These are phyloP conservation scores for Rotaria macrura DNA, from an alignment of 2,888 invertebrate species.

Conservation along the genomic window DNA sequence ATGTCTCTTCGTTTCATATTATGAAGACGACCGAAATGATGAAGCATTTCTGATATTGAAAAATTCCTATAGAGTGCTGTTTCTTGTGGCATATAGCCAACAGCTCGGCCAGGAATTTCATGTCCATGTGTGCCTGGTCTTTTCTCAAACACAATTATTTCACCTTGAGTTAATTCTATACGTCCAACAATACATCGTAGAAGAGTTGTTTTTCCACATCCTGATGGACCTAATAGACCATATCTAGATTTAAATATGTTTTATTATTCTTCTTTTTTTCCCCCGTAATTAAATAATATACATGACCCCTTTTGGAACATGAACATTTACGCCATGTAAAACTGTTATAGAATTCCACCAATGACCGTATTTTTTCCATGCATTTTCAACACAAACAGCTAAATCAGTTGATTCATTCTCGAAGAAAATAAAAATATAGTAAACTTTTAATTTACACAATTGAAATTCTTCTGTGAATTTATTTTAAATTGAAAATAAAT, in stretches of 20 bases:
- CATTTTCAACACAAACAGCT: no score
- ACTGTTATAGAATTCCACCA: no score
- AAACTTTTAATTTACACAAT: no score
- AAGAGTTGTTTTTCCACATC: slow-evolving; percentile 62
- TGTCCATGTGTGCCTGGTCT: slow-evolving; percentile 76
- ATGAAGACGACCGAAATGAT: slow-evolving; percentile 90
- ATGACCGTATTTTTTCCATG: no score
- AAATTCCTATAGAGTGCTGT: slow-evolving; percentile 54
- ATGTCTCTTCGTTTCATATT: slow-evolving; percentile 74
- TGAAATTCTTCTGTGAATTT: no score
- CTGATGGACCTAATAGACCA: background rate
- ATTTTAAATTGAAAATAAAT: no score
- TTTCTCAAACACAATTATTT: slow-evolving; percentile 77
- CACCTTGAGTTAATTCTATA: slow-evolving; percentile 70
- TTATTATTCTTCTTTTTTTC: no score
- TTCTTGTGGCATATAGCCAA: slow-evolving; percentile 89
- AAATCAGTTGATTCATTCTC: no score
- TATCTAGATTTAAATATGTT: background rate
- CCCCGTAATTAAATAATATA: no score
- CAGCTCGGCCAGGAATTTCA: slow-evolving; percentile 78
- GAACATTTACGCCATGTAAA: no score
- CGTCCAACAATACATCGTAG: slow-evolving; percentile 81
- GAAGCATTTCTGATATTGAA: slow-evolving; percentile 83
- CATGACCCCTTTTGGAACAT: no score
- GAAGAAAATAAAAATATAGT: no score